phyloP scores from a whole-genome alignment of 2,888 invertebrate genomes.

The Thumatha senex region DNA sequence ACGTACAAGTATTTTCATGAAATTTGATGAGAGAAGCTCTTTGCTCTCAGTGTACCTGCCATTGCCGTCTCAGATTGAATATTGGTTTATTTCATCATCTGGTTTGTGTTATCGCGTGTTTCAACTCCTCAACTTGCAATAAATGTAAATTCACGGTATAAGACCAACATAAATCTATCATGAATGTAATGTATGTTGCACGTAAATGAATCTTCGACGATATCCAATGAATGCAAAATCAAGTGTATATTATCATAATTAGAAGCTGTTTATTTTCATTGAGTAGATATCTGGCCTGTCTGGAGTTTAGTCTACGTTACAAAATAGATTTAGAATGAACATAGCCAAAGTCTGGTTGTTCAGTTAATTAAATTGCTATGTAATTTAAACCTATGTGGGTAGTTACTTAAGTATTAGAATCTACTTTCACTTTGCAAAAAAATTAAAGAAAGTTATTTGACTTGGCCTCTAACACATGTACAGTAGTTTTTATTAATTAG shows the following conservation, averaged over 20 bases:
- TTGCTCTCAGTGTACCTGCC: slow-evolving; percentile 12
- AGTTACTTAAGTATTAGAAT: neutral
- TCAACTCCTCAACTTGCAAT: slow-evolving; percentile 18
- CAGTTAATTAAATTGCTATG: neutral
- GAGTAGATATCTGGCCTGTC: slow-evolving; percentile 3
- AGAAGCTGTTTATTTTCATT: slow-evolving; percentile 7
- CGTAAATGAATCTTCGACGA: slow-evolving; percentile 12
- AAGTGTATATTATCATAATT: slow-evolving; percentile 9
- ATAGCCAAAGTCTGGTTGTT: neutral
- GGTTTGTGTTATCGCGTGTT: slow-evolving; percentile 23
- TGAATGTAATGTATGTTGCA: slow-evolving; percentile 6
- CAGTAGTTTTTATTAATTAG: too few species aligned
- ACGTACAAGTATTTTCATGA: slow-evolving; percentile 71
- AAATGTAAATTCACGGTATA: slow-evolving; percentile 6
- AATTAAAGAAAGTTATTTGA: too few species aligned
- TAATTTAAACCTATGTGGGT: neutral
- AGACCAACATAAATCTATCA: slow-evolving; percentile 10
- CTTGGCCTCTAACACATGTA: too few species aligned
- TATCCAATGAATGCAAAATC: slow-evolving; percentile 9
- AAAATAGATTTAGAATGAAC: slow-evolving; percentile 6
- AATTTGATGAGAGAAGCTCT: slow-evolving; percentile 56
- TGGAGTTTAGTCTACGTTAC: slow-evolving; percentile 4
- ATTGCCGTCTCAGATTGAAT: slow-evolving; percentile 17
- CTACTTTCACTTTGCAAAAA: too few species aligned
- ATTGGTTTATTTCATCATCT: slow-evolving; percentile 17